A percentile compares a stretch with the other conserved stretches of the same genome.
Conservation (phyloP, 2,797 vertebrate genomes). For the Eupleurogrammus muticus region DNA sequence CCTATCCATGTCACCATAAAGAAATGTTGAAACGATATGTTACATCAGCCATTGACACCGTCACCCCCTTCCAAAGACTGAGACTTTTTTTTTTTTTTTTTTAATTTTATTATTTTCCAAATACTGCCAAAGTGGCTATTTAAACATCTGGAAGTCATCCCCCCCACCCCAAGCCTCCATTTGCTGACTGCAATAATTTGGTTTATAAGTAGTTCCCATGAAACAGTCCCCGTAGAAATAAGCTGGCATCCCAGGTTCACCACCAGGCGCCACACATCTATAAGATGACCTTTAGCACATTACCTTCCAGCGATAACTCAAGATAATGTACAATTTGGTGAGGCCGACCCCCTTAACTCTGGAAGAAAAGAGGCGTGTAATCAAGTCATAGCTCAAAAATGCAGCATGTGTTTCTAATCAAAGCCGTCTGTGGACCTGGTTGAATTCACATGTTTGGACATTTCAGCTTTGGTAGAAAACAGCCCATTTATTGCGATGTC, state of each 20-base stretch:
- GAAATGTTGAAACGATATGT: slow-evolving; percentile 27
- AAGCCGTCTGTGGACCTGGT: slow-evolving; percentile 72
- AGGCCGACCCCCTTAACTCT: slow-evolving; percentile 26
- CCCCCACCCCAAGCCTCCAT: slow-evolving; percentile 56
- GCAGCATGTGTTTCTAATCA: slow-evolving; percentile 86
- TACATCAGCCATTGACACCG: slow-evolving; percentile 57
- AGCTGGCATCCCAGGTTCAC: slow-evolving; percentile 33
- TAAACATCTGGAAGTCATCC: slow-evolving; percentile 93
- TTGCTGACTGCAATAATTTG: slow-evolving; percentile 79
- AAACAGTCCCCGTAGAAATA: slow-evolving; percentile 51
- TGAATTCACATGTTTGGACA: slow-evolving; percentile 78
- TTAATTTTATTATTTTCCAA: slow-evolving; percentile 69
- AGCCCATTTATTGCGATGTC: slow-evolving; percentile 70
- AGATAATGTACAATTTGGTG: slow-evolving; percentile 26
- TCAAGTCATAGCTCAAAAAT: slow-evolving; percentile 85
- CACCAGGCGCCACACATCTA: slow-evolving; percentile 13
- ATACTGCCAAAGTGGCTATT: slow-evolving; percentile 86
- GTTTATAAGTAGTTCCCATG: slow-evolving; percentile 81
- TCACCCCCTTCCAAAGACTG: slow-evolving; percentile 71
- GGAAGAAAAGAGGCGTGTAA: slow-evolving; percentile 78
- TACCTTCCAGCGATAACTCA: slow-evolving; percentile 4
- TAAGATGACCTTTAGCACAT: slow-evolving; percentile 2
- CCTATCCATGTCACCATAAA: slow-evolving; percentile 26
- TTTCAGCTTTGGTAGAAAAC: slow-evolving; percentile 73
- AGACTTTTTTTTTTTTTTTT: slow-evolving; percentile 72